Evolutionary conservation across 2,113 vertebrate species (phyloP).

Genomic region (Vireo altiloquus): DNA sequence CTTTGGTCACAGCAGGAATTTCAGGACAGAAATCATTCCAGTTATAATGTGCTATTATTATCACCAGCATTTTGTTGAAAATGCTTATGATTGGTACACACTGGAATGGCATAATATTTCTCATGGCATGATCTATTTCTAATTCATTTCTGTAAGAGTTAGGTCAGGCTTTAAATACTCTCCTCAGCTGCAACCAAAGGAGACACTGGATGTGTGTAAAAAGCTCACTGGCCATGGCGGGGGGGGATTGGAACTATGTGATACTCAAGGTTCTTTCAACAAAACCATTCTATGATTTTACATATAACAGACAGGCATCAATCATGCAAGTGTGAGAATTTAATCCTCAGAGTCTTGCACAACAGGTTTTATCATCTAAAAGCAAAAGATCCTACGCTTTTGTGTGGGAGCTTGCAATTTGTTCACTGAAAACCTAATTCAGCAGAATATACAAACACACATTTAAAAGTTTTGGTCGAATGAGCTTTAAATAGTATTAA

Average conservation of each 20-base stretch:
- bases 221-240: background rate
- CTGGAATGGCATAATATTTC: background rate
- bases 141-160: background rate
- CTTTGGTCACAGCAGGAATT: background rate
- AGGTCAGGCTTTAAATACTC: background rate
- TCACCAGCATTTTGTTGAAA: background rate
- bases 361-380: background rate
- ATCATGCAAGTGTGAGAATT: background rate
- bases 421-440: background rate
- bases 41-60: fast-evolving
- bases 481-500: background rate
- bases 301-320: background rate
- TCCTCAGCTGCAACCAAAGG: background rate
- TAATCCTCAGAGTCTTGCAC: background rate
- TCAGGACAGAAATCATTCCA: background rate
- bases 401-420: background rate
- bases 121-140: background rate
- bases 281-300: background rate
- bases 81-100: background rate
- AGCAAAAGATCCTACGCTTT: background rate
- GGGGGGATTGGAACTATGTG: background rate
- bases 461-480: background rate
- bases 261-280: background rate
- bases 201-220: background rate
- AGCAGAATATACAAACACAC: background rate